Evolutionary conservation across 2,797 vertebrate genomes (phyloP).

Genomic region (Xiphophorus birchmanni): DNA sequence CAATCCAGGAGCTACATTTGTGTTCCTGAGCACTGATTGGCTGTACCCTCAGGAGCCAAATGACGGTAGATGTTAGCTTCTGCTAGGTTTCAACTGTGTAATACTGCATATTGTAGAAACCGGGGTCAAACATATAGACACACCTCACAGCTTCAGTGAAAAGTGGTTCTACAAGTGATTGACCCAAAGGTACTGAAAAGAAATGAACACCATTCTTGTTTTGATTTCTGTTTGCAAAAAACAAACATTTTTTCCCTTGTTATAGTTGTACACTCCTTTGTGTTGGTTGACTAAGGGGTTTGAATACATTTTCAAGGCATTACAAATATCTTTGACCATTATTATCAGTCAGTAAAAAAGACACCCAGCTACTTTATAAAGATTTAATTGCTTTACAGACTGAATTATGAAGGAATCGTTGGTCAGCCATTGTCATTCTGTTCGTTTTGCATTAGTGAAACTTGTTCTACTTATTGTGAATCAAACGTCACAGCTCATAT

Average conservation of each 20-base stretch:
- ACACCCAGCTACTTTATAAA: neutral
- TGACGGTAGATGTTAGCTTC: too few species aligned
- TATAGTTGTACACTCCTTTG: neutral
- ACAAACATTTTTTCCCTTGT: neutral
- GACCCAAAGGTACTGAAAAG: neutral
- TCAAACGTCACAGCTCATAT: slow-evolving; percentile 26
- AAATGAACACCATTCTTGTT: neutral
- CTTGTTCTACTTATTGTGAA: neutral
- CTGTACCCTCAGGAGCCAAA: too few species aligned
- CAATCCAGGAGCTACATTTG: too few species aligned
- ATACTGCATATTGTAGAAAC: neutral
- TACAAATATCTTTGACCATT: neutral
- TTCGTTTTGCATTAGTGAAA: neutral
- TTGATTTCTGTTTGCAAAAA: neutral
- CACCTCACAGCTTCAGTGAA: neutral
- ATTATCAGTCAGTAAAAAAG: neutral
- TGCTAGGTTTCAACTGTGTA: too few species aligned
- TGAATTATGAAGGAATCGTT: neutral
- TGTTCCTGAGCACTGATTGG: too few species aligned
- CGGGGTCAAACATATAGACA: neutral
- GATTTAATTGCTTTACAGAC: neutral
- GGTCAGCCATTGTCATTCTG: neutral
- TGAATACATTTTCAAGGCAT: neutral
- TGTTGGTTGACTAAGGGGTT: neutral
- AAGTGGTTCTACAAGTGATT: neutral